Base-by-base conservation (phyloP, 2,888 invertebrate genomes). In the Sesia bembeciformis region DNA sequence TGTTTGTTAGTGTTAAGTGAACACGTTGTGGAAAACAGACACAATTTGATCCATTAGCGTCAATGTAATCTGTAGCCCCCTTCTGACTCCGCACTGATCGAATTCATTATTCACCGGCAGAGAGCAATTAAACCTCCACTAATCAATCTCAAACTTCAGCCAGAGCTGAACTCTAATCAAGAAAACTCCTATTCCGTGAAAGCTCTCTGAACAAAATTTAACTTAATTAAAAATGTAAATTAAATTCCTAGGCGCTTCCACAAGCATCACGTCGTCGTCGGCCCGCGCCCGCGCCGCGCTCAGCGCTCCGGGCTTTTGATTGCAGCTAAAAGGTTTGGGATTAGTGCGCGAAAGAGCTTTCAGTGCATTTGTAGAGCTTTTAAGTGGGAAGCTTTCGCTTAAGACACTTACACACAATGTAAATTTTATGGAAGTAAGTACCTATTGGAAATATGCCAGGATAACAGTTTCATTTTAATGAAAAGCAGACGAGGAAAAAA, bases 301-400 rank as follows among this genome's bases (percentile, higher is more conserved):
- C 69, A 70, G 73, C 74, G 78, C 78, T 86, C 82, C 83, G 84
- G 81, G 88, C 89, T 88, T 89, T 89, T 89, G 89, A 89, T 89
- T 90, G 89, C 90, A 89, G 89, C 90, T 90, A 90, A 90, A 90
- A 90, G 88, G 89, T 87, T 87, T 86, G 88, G 85, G 86, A 87
- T 86, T 89, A 89, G 88, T 88, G 86, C 87, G 88, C 88, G 89
- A 88, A 86, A 89, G 88, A 89, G 90, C 89, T 89, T 89, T 89
- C 89, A 87, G 87, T 89, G 89, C 89, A 89, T 89, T 89, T 88
- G 88, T 88, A 87, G 88, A 89, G 89, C 88, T 89, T 89, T 89
- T 88, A 89, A 89, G 87, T 89, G 89, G 89, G 88, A 88, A 88
- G 87, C 89, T 87, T 86, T 88, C 84, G 86, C 88, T 88, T 85